Evolutionary conservation across 2,113 vertebrate genomes (phyloP).

Genomic region (Sander vitreus): DNA sequence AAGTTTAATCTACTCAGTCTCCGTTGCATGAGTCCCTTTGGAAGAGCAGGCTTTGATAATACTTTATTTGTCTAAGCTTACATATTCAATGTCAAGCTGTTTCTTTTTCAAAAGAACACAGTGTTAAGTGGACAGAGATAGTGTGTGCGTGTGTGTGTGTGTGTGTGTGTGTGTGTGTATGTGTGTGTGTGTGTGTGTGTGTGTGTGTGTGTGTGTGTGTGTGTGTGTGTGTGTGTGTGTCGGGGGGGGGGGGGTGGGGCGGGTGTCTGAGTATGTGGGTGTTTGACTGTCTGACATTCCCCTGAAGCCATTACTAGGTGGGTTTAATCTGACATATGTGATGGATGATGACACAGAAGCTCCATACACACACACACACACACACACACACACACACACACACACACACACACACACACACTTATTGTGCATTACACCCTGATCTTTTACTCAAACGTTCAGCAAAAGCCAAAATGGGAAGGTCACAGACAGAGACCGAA

Average conservation of each 20-base stretch:
- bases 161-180: not conserved
- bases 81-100: conserved; percentile 30
- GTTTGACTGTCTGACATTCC: conserved; percentile 50
- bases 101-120: conserved; percentile 40
- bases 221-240: not conserved
- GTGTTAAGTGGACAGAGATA: conserved; percentile 32
- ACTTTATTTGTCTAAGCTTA: conserved; percentile 47
- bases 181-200: not conserved
- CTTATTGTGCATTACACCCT: not conserved
- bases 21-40: not conserved
- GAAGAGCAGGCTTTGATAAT: conserved; percentile 38
- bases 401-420: not conserved
- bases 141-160: not conserved
- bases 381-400: conserved; percentile 11
- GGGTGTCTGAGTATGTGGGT: conserved; percentile 6
- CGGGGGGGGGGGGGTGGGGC: not conserved
- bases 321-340: conserved; percentile 66
- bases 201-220: conserved; percentile 1
- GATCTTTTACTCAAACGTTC: conserved; percentile 42
- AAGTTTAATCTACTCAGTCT: conserved; percentile 38
- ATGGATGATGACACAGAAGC: conserved; percentile 57
- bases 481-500: conserved; percentile 25
- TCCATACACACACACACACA: conserved; percentile 1
- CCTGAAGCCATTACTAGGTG: conserved; percentile 56
- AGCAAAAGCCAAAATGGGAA: conserved; percentile 21